Evolutionary conservation across 1,140 invertebrate genomes (phyloP).

Genomic region (Berghia stephanieae): DNA sequence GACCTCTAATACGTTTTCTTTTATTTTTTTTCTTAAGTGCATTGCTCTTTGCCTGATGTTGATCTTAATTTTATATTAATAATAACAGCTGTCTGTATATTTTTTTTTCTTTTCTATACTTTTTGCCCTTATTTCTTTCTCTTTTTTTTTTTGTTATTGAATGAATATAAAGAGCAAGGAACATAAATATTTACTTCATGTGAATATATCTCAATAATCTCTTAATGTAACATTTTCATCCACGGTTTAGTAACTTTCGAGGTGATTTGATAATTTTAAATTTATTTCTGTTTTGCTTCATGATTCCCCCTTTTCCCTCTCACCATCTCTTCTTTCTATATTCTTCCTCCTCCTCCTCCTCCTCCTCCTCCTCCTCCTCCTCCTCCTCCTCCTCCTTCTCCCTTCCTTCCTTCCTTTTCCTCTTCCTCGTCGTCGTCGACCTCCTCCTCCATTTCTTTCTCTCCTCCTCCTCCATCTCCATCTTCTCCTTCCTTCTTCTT

Average conservation of each 20-base stretch:
- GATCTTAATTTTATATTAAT: no score
- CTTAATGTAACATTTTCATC: no score
- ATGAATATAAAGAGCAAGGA: neutral
- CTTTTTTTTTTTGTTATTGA: neutral
- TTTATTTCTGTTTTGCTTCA: neutral
- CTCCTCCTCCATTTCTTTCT: constrained; percentile 3
- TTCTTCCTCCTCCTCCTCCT: constrained; percentile 21
- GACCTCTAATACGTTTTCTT: no score
- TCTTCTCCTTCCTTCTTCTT: no score
- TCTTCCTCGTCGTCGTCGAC: neutral
- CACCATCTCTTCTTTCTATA: constrained; percentile 8
- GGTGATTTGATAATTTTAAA: neutral
- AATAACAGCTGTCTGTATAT: no score
- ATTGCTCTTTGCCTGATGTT: no score
- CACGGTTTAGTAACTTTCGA: neutral
- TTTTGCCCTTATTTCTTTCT: no score
- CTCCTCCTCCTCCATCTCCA: neutral
- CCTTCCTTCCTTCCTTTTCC: constrained; percentile 10
- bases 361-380: constrained; percentile 1
- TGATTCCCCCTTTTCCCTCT: neutral
- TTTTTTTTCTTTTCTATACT: no score
- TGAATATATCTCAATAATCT: neutral
- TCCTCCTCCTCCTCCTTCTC: neutral
- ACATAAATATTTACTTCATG: neutral
- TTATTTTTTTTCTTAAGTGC: no score